phyloP scores from a whole-genome alignment of 2,888 invertebrate species.

The Nephrocerus scutellatus region DNA sequence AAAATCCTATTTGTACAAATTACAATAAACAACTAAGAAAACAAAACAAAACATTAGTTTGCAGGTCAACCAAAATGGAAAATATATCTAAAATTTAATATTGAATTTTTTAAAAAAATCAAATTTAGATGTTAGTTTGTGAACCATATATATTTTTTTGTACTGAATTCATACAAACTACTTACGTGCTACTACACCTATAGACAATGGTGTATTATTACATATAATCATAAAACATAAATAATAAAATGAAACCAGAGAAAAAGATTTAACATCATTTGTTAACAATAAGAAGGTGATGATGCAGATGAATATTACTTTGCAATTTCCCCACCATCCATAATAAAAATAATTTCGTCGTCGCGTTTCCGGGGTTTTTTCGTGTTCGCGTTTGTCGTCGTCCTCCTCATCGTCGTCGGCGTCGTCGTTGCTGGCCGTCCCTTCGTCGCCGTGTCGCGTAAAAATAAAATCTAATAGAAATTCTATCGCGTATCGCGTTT shows the following conservation, averaged over 20 bases:
- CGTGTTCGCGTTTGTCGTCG: slow-evolving; percentile 44
- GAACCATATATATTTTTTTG: too few species aligned
- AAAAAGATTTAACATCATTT: slow-evolving; percentile 22
- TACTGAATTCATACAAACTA: too few species aligned
- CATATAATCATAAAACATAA: slow-evolving; percentile 18
- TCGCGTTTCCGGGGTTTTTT: slow-evolving; percentile 41
- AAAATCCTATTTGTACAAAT: slow-evolving; percentile 22
- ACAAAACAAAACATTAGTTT: slow-evolving; percentile 11
- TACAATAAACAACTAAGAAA: slow-evolving; percentile 19
- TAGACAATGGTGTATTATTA: slow-evolving; percentile 1
- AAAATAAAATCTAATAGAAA: slow-evolving; percentile 14
- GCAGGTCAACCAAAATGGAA: too few species aligned
- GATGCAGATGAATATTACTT: slow-evolving; percentile 4
- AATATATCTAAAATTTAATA: too few species aligned
- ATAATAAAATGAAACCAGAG: slow-evolving; percentile 1
- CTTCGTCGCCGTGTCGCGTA: slow-evolving; percentile 22
- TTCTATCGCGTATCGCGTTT: slow-evolving; percentile 25
- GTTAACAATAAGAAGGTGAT: slow-evolving; percentile 4
- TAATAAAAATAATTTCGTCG: slow-evolving; percentile 19
- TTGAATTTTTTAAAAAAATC: too few species aligned
- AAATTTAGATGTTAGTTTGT: too few species aligned
- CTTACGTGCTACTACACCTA: too few species aligned
- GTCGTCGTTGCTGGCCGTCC: slow-evolving; percentile 26
- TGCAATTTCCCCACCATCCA: slow-evolving; percentile 18
- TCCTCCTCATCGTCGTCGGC: slow-evolving; percentile 37